Percentiles rank a stretch among this genome's conserved stretches.
Evolutionary conservation across 2,797 vertebrate genomes (phyloP).

Genomic region (Rallus crepitans): DNA sequence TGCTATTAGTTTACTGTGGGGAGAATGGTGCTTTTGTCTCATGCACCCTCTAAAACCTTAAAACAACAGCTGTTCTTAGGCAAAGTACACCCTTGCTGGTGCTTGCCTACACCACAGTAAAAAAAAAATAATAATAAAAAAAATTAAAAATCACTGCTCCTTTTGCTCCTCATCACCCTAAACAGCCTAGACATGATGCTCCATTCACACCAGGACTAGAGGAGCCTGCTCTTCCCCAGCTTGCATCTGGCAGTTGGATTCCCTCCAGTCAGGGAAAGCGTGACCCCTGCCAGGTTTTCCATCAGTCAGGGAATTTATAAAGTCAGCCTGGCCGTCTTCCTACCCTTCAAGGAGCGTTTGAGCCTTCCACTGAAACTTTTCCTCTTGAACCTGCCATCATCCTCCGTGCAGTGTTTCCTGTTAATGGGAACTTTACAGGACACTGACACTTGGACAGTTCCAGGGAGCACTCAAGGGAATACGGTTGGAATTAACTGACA

Average conservation of each 20-base stretch:
- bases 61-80: not conserved
- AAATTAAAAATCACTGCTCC: not conserved
- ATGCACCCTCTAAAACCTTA: not conserved
- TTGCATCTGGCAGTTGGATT: not conserved
- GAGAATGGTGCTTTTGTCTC: fast-evolving
- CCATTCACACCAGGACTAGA: not conserved
- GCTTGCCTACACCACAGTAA: not conserved
- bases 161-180: not conserved
- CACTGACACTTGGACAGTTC: not conserved
- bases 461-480: not conserved
- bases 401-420: not conserved
- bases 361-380: not conserved
- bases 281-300: not conserved
- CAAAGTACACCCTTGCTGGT: not conserved
- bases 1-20: fast-evolving
- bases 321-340: not conserved
- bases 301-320: not conserved
- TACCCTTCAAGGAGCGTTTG: not conserved
- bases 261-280: fast-evolving
- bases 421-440: not conserved
- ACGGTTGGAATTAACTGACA: not conserved
- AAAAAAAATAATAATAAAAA: not conserved
- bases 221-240: not conserved
- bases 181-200: not conserved
- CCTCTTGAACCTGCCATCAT: not conserved